Conservation (phyloP, 2,888 invertebrate species). For the Nomada goodeniana region DNA sequence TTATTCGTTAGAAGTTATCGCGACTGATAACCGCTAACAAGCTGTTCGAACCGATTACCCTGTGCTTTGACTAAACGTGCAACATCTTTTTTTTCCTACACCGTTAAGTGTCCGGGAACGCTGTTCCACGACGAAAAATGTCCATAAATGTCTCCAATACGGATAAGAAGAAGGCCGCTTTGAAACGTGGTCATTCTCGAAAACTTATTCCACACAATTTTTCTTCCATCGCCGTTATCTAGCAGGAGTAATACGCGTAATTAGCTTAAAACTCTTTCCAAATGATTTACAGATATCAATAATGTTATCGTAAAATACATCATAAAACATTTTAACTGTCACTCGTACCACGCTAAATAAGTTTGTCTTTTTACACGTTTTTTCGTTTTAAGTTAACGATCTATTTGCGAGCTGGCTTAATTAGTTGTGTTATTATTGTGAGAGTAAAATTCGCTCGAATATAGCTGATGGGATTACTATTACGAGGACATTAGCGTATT, state of each 20-base stretch:
- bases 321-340: not conserved
- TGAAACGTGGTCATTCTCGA: not conserved
- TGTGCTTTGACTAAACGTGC: slow-evolving; percentile 33
- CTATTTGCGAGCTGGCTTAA: too few species aligned
- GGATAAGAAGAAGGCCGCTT: slow-evolving; percentile 8
- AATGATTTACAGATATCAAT: not conserved
- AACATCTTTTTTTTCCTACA: slow-evolving; percentile 38
- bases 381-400: too few species aligned
- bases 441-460: not conserved
- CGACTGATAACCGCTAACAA: slow-evolving; percentile 65
- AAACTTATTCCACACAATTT: not conserved
- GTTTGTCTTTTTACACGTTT: too few species aligned
- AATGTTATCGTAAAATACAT: not conserved
- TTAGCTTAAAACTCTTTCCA: not conserved
- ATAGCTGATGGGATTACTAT: not conserved
- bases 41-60: slow-evolving; percentile 47
- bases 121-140: not conserved
- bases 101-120: not conserved
- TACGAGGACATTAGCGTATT: not conserved
- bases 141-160: slow-evolving; percentile 12
- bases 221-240: not conserved
- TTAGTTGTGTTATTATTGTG: too few species aligned
- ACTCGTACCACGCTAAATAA: too few species aligned
- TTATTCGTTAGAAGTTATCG: slow-evolving; percentile 63
- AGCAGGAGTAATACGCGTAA: slow-evolving; percentile 2